phyloP scores from a whole-genome alignment of 2,113 vertebrate species.

The Cyphomyrus plagiostoma region DNA sequence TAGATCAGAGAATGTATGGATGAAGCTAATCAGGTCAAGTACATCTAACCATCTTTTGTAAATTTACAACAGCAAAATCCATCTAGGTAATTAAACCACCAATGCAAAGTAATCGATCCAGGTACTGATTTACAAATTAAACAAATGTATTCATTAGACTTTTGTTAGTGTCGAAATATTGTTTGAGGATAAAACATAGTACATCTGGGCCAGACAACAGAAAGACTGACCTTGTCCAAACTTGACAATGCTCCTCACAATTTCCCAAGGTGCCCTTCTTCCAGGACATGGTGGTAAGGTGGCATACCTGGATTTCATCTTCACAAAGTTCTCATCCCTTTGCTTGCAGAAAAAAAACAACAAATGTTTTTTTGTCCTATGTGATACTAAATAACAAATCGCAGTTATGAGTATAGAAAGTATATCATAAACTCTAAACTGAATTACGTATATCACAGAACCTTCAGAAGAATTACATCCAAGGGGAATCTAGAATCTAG shows the following conservation, averaged over 20 bases:
- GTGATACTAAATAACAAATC: not conserved
- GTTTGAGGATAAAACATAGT: not conserved
- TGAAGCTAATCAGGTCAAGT: not conserved
- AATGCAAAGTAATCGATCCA: not conserved
- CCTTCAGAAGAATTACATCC: not conserved
- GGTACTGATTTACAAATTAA: not conserved
- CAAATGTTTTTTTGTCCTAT: not conserved
- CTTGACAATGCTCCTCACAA: slow-evolving; percentile 52
- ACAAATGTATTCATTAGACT: not conserved
- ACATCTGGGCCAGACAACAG: not conserved
- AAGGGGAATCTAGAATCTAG: not conserved
- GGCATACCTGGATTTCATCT: slow-evolving; percentile 47
- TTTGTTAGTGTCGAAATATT: not conserved
- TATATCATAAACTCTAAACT: not conserved
- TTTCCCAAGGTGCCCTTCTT: slow-evolving; percentile 55
- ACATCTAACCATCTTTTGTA: not conserved
- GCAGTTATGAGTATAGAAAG: not conserved
- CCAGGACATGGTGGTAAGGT: slow-evolving; percentile 31
- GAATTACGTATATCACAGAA: not conserved
- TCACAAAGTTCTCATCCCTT: slow-evolving; percentile 39
- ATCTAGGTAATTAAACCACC: not conserved
- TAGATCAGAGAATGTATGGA: not conserved
- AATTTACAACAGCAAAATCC: not conserved
- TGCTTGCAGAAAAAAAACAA: slow-evolving; percentile 22
- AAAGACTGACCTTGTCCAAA: slow-evolving; percentile 56